Base-by-base conservation (phyloP, 2,797 vertebrate species). In the Tokudaia muenninki region DNA sequence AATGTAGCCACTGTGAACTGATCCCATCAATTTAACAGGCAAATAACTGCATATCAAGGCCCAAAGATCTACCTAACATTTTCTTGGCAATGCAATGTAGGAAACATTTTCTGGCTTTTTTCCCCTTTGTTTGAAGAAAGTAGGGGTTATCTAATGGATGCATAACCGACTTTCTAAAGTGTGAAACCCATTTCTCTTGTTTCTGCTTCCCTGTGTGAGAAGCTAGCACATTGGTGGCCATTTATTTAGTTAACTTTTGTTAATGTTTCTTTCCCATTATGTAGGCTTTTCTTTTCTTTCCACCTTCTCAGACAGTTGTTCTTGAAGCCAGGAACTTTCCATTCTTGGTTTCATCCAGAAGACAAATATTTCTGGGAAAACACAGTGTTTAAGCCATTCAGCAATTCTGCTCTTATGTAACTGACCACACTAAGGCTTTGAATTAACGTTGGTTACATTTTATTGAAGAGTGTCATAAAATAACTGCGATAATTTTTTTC, bases 351-450 rank as follows among this genome's bases (percentile, higher is more conserved):
- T 97, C 95, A 87, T 98, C 97, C 97, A 96, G 94, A 97, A 97
- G 96, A 94, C 96, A 98, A 95, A 96, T 96, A 97, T 98, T 98
- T 98, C 97, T 98, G 97, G 97, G 98, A 98, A 98, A 97, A 96
- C 95, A 94, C 84, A 22, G 78, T 37, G 21, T 97, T 97, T 95
- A 95, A 97, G 90, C 97, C 90, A 96, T 97, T 98, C 98, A 98
- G 98, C 97, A 97, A 93, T 97, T 97, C 96, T 97, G 37, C 89
- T 84, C 91, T 98, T 98, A 97, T 94, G 95, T 97, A 97, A 98
- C 97, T 96, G 94, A 97, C 97, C 96, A 95, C 98, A 96, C 94
- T 86, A 81, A 97, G 92, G 89, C 94, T 97, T 97, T 96, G 93
- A 96, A 95, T 97, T 97, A 96, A 97, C 96, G 92, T 87, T 91